These are phyloP conservation scores for Melopsittacus undulatus DNA, from an alignment of 2,797 vertebrate genomes.

Conservation along the genomic window DNA sequence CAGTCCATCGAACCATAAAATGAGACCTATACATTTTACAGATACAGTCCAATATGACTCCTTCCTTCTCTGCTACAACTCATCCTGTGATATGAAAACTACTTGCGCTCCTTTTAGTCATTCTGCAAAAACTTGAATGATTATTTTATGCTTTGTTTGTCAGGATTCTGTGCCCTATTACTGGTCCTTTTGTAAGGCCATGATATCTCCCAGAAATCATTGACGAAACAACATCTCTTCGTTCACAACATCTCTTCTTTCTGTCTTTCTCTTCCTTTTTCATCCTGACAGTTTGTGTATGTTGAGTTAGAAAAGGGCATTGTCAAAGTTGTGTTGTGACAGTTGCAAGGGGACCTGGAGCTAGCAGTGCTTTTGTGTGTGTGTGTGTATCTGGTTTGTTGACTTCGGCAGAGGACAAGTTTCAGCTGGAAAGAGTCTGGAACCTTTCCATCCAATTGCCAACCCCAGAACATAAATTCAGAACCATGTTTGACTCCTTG, in stretches of 20 bases:
- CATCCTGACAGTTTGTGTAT: background rate
- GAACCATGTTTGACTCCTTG: background rate
- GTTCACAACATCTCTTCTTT: background rate
- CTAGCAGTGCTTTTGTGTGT: background rate
- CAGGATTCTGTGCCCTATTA: background rate
- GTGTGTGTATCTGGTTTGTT: background rate
- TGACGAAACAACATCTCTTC: background rate
- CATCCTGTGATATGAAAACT: background rate
- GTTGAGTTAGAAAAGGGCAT: background rate
- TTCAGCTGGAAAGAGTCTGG: background rate
- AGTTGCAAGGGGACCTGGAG: background rate
- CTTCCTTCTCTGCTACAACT: background rate
- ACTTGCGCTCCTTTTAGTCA: constrained; percentile 13
- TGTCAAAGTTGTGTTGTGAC: background rate
- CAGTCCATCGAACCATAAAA: constrained; percentile 11
- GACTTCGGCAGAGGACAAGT: background rate
- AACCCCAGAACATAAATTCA: background rate
- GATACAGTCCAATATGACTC: background rate
- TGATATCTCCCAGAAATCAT: background rate
- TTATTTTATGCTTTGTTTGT: background rate
- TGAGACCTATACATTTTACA: background rate
- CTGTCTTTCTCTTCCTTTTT: background rate
- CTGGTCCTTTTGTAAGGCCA: background rate
- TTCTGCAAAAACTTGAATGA: background rate
- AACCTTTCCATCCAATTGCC: background rate